Base-by-base conservation (phyloP, 2,888 invertebrate species). In the Axea sp. region DNA sequence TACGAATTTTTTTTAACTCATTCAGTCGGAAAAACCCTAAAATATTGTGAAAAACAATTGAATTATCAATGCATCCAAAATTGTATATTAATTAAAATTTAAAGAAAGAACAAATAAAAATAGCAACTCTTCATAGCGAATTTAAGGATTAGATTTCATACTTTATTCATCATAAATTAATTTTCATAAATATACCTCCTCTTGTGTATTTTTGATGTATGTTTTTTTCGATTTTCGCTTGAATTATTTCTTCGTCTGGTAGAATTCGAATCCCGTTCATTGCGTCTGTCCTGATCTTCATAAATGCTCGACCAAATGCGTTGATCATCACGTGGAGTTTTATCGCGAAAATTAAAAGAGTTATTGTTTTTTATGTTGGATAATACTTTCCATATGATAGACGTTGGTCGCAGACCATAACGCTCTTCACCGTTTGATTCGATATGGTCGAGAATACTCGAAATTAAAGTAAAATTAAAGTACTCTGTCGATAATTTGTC, bases 341-440 rank as follows among this genome's bases (percentile, higher is more conserved):
- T 81, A 19, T 86, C 82, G 5, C 79, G 80, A 3, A 86, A 73
- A 60, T 80, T 82, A 39, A 87, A 82, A 0, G 87, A 87, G 60
- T 81, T 85, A 59, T 87, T 88, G 64, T 83, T 84, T 49, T 85
- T 87, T 26, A 88, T 84, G 72, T 83, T 84, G 76, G 90, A 90
- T 15, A 92, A 87, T 67, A 92, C 88, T 81, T 91, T 92, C 69
- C 91, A 89, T 79, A 93, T 91, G 80, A 93, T 89, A 8, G 93
- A 88, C 85, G 90, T 89, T 86, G 91, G 88, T 83, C 90, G 90
- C 78, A 93, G 82, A 79, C 91, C 91, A 88, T 90, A 91, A 12
- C 88, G 85, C 68, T 89, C 89, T 41, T 90, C 89, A 31, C 89
- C 89, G 53, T 81, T 85, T 7, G 84, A 78, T 49, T 82, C 84